A percentile compares a stretch with the other conserved stretches of the same genome.
These are phyloP conservation scores for Chromis chromis DNA, from an alignment of 2,797 vertebrate genomes.

Conservation along the genomic window DNA sequence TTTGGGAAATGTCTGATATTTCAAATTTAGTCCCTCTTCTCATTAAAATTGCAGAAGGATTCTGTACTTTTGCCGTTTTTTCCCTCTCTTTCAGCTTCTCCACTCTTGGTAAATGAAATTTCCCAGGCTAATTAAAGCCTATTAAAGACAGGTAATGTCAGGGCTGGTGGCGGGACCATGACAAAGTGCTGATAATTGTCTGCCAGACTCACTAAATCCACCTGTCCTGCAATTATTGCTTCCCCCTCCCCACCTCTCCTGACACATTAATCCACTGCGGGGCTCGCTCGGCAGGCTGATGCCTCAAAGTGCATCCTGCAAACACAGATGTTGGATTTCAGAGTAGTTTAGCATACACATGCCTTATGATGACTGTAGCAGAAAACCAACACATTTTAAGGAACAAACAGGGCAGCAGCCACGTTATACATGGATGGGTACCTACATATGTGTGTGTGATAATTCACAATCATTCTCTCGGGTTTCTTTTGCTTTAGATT, in stretches of 20 bases:
- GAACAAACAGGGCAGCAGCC: slow-evolving; percentile 35
- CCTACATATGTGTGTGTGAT: slow-evolving; percentile 16
- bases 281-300: slow-evolving; percentile 56
- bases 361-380: slow-evolving; percentile 53
- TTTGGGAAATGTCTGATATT: slow-evolving; percentile 62
- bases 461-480: slow-evolving; percentile 34
- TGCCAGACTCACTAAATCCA: slow-evolving; percentile 88
- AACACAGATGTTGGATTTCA: slow-evolving; percentile 71
- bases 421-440: slow-evolving; percentile 16
- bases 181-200: slow-evolving; percentile 89
- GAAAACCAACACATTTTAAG: slow-evolving; percentile 44
- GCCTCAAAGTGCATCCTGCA: slow-evolving; percentile 70
- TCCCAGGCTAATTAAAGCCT: slow-evolving; percentile 86
- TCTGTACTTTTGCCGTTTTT: slow-evolving; percentile 56
- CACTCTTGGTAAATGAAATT: slow-evolving; percentile 82
- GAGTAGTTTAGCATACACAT: slow-evolving; percentile 52
- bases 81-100: slow-evolving; percentile 63
- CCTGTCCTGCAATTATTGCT: slow-evolving; percentile 83
- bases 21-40: slow-evolving; percentile 59
- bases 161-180: slow-evolving; percentile 84
- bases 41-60: slow-evolving; percentile 69
- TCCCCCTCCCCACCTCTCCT: slow-evolving; percentile 56
- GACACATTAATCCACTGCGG: slow-evolving; percentile 75
- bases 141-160: slow-evolving; percentile 87
- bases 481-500: slow-evolving; percentile 41